Conservation (phyloP, 1,140 invertebrate species). For the Scaptomyza montana region DNA sequence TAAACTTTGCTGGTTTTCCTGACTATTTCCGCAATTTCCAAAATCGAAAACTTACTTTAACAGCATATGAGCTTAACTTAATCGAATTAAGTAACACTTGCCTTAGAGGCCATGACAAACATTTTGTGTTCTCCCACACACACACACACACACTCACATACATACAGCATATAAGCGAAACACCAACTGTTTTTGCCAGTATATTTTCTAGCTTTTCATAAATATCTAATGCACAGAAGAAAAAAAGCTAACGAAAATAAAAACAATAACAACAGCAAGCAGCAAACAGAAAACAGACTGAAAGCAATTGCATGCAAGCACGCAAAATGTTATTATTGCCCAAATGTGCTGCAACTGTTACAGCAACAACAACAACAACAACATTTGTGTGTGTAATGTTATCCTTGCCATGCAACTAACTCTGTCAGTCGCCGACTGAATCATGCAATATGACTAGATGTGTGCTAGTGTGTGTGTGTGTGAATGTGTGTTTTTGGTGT, state of each 20-base stretch:
- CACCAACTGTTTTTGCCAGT: conserved; percentile 57
- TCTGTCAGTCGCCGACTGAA: conserved; percentile 34
- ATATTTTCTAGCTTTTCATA: conserved; percentile 63
- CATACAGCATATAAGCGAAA: neutral
- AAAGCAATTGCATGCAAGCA: conserved; percentile 72
- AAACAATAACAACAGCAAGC: conserved; percentile 33
- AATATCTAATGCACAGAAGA: conserved; percentile 62
- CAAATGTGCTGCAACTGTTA: conserved; percentile 20
- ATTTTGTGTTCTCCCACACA: neutral
- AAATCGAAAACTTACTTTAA: too few relatives aligned
- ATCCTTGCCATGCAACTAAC: conserved; percentile 43
- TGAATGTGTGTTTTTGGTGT: neutral
- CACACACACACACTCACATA: neutral
- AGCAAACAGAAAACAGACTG: conserved; percentile 34
- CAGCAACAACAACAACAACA: conserved; percentile 18
- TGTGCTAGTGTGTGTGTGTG: neutral
- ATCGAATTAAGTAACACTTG: neutral
- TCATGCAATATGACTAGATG: conserved; percentile 46
- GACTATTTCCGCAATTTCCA: too few relatives aligned
- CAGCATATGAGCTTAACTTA: neutral
- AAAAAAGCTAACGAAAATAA: neutral
- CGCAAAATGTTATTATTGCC: conserved; percentile 72
- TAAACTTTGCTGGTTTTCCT: too few relatives aligned
- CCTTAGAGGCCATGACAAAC: conserved; percentile 34
- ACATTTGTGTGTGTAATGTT: conserved; percentile 7